phyloP scores from a whole-genome alignment of 2,113 vertebrate genomes.

The Cairina moschata region DNA sequence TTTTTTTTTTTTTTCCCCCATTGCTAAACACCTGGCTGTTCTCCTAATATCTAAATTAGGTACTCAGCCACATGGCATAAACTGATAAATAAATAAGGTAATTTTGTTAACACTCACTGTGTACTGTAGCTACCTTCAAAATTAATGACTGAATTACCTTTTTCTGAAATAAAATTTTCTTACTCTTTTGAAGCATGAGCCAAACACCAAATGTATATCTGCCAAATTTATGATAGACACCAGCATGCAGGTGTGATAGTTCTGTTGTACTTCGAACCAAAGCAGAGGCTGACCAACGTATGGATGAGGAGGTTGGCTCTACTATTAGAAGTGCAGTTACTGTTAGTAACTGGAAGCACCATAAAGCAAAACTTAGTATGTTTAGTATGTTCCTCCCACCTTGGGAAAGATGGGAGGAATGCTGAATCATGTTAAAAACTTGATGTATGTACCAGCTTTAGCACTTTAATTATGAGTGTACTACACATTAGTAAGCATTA shows the following conservation, averaged over 20 bases:
- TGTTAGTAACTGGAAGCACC: background rate
- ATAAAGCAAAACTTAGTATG: background rate
- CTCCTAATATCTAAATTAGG: background rate
- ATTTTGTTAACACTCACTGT: background rate
- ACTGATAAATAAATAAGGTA: background rate
- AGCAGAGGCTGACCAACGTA: fast-evolving
- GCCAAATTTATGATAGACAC: background rate
- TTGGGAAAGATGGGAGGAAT: background rate
- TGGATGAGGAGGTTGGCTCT: background rate
- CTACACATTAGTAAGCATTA: background rate
- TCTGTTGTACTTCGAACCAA: background rate
- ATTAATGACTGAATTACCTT: background rate
- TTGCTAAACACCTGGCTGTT: background rate
- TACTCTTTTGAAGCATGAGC: background rate
- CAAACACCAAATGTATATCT: background rate
- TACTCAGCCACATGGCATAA: background rate
- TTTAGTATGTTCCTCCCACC: background rate
- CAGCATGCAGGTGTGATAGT: background rate
- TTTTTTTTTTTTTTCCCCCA: background rate
- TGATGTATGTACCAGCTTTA: background rate
- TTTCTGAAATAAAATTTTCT: background rate
- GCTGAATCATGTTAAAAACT: background rate
- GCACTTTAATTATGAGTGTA: background rate
- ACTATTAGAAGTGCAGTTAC: background rate
- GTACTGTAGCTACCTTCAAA: background rate